A percentile compares a stretch with the other conserved stretches of the same genome.
Conservation (phyloP, 2,888 invertebrate species). For the Marronus borbonicus region DNA sequence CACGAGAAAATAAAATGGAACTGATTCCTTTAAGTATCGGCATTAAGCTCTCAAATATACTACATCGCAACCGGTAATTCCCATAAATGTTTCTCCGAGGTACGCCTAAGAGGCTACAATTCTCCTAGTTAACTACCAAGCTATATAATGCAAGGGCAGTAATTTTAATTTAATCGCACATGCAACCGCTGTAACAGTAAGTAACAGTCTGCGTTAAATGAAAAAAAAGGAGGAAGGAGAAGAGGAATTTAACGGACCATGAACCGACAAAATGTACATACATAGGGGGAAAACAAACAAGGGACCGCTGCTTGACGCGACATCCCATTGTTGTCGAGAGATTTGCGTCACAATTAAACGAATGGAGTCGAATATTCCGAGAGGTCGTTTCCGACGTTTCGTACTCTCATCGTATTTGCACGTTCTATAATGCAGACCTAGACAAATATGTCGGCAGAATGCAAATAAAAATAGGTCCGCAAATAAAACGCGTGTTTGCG, state of each 20-base stretch:
- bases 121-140: slow-evolving; percentile 13
- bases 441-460: slow-evolving; percentile 29
- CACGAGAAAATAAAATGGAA: neutral
- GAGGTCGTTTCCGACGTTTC: slow-evolving; percentile 31
- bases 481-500: slow-evolving; percentile 36
- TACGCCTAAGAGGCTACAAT: slow-evolving; percentile 14
- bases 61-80: slow-evolving; percentile 20
- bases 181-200: slow-evolving; percentile 41
- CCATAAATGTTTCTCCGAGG: slow-evolving; percentile 31
- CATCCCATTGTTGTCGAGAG: slow-evolving; percentile 12
- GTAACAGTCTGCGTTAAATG: slow-evolving; percentile 31
- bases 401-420: slow-evolving; percentile 14
- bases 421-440: slow-evolving; percentile 19
- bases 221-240: neutral
- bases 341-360: slow-evolving; percentile 28
- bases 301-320: neutral
- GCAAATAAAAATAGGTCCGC: slow-evolving; percentile 37
- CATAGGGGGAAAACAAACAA: slow-evolving; percentile 3
- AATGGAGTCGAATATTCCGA: slow-evolving; percentile 17
- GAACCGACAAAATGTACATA: slow-evolving; percentile 1
- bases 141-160: slow-evolving; percentile 21
- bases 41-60: slow-evolving; percentile 34
- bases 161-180: slow-evolving; percentile 43
- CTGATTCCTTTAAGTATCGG: neutral
- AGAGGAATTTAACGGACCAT: slow-evolving; percentile 1